A percentile compares a stretch with the other conserved stretches of the same genome.
Conservation (phyloP, 2,797 vertebrate genomes). For the Sphenodon punctatus region DNA sequence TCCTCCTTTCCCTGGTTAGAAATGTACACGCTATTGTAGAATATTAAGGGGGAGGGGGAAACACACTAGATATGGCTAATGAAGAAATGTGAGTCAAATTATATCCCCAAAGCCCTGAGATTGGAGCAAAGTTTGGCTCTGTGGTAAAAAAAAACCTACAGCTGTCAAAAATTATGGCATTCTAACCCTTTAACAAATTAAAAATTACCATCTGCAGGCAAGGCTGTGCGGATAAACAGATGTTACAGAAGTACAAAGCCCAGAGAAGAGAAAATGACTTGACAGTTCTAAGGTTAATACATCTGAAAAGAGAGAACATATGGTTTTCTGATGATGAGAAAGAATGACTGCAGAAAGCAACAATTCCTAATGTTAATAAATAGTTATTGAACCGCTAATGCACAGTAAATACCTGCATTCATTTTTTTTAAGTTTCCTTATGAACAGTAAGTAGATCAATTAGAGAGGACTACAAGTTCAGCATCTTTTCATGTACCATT, state of each 20-base stretch:
- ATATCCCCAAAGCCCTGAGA: slow-evolving; percentile 44
- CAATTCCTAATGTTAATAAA: slow-evolving; percentile 85
- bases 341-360: slow-evolving; percentile 43
- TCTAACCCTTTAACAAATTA: slow-evolving; percentile 49
- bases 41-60: slow-evolving; percentile 22
- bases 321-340: slow-evolving; percentile 62
- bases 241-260: slow-evolving; percentile 64
- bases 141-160: slow-evolving; percentile 53
- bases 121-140: slow-evolving; percentile 61
- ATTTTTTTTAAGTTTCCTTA: slow-evolving; percentile 85
- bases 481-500: slow-evolving; percentile 93
- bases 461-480: slow-evolving; percentile 95
- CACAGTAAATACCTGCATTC: slow-evolving; percentile 90
- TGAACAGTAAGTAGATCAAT: slow-evolving; percentile 95
- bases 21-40: not conserved
- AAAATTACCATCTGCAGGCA: slow-evolving; percentile 72
- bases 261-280: slow-evolving; percentile 64
- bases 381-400: slow-evolving; percentile 88
- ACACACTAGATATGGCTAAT: slow-evolving; percentile 32
- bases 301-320: slow-evolving; percentile 62
- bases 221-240: slow-evolving; percentile 65
- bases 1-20: slow-evolving; percentile 49
- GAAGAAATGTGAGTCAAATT: slow-evolving; percentile 34
- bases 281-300: slow-evolving; percentile 65
- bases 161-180: slow-evolving; percentile 69